Evolutionary conservation across 2,797 vertebrate genomes (phyloP).

Genomic region (Centroberyx gerrardi): DNA sequence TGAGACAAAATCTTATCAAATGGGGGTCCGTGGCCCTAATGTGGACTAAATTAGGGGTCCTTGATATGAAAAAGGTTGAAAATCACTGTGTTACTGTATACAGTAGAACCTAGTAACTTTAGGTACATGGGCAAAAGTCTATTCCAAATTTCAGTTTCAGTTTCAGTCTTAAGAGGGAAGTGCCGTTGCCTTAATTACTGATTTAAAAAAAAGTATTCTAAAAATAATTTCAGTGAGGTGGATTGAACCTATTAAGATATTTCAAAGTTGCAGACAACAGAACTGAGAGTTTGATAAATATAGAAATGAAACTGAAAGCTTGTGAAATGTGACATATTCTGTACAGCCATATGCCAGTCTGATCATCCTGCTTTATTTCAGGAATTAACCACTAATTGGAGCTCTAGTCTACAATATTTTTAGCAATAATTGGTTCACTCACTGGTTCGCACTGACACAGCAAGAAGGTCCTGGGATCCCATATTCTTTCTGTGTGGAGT

Average conservation of each 20-base stretch:
- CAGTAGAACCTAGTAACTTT: not conserved
- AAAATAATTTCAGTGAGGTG: slow-evolving; percentile 31
- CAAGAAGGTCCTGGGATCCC: too few species aligned
- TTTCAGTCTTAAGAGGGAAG: slow-evolving; percentile 1
- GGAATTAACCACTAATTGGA: slow-evolving; percentile 52
- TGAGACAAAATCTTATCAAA: too few species aligned
- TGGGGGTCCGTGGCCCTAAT: too few species aligned
- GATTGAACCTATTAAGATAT: slow-evolving; percentile 14
- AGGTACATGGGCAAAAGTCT: not conserved
- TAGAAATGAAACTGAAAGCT: slow-evolving; percentile 47
- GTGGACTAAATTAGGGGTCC: too few species aligned
- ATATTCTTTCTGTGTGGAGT: too few species aligned
- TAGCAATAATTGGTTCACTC: too few species aligned
- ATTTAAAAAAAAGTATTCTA: not conserved
- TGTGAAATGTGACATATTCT: slow-evolving; percentile 36
- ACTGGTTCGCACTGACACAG: too few species aligned
- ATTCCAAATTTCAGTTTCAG: not conserved
- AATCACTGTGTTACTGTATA: not conserved
- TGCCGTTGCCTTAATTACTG: slow-evolving; percentile 10
- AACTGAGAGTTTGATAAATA: slow-evolving; percentile 30
- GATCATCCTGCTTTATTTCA: slow-evolving; percentile 45
- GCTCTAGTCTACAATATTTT: not conserved
- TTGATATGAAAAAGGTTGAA: too few species aligned
- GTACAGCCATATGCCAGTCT: slow-evolving; percentile 24
- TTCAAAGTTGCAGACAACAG: slow-evolving; percentile 27